Conservation (phyloP, 2,888 invertebrate species). For the Epinotia demarniana region DNA sequence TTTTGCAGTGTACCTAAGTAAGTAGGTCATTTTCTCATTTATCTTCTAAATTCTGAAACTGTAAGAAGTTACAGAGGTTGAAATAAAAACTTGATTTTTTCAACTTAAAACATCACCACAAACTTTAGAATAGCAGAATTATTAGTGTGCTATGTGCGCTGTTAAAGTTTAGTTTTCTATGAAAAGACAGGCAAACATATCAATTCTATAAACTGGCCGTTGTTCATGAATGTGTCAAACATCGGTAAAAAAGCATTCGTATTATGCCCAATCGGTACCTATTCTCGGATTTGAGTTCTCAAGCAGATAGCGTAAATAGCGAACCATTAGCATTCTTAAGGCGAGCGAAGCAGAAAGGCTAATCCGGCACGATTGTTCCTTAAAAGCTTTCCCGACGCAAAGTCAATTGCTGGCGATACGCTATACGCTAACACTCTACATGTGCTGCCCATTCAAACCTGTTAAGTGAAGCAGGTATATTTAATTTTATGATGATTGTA, state of each 20-base stretch:
- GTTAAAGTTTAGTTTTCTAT: too few relatives aligned
- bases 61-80: background rate
- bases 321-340: slow-evolving; percentile 59
- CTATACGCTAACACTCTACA: slow-evolving; percentile 39
- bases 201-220: too few relatives aligned
- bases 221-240: too few relatives aligned
- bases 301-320: slow-evolving; percentile 54
- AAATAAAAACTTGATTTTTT: background rate
- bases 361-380: slow-evolving; percentile 64
- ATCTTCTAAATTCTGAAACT: slow-evolving; percentile 6
- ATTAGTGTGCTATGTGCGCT: too few relatives aligned
- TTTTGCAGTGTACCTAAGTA: slow-evolving; percentile 7
- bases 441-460: slow-evolving; percentile 24
- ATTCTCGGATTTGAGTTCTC: slow-evolving; percentile 3
- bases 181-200: too few relatives aligned
- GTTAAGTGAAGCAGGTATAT: slow-evolving; percentile 17
- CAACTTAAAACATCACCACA: background rate
- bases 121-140: background rate
- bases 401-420: slow-evolving; percentile 59
- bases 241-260: too few relatives aligned
- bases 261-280: background rate
- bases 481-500: background rate
- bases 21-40: background rate
- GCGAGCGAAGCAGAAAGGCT: slow-evolving; percentile 54
- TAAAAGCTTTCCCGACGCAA: slow-evolving; percentile 61